phyloP scores from a whole-genome alignment of 2,113 vertebrate species.

The Arothron firmamentum region DNA sequence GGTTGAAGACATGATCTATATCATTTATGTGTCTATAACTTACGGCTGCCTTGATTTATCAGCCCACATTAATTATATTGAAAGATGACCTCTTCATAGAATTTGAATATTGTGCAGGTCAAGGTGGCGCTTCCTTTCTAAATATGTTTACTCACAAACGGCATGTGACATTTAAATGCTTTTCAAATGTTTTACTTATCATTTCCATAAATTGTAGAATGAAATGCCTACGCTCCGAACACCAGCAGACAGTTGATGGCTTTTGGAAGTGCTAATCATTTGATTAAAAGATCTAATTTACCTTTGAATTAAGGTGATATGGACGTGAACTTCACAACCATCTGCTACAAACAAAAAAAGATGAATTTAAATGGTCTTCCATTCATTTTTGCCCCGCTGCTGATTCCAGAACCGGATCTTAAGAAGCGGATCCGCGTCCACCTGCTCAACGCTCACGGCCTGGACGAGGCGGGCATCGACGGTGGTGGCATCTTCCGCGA shows the following conservation, averaged over 20 bases:
- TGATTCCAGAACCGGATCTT: conserved; percentile 84
- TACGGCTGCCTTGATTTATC: conserved; percentile 70
- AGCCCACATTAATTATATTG: conserved; percentile 64
- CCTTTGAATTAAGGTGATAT: neutral
- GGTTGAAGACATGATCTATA: conserved; percentile 67
- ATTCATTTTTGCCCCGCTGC: neutral
- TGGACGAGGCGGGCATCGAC: conserved; percentile 97
- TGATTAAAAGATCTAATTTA: neutral
- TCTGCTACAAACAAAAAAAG: neutral
- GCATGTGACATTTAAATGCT: neutral
- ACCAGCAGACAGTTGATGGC: too few relatives aligned
- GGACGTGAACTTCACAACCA: too few relatives aligned
- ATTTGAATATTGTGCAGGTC: conserved; percentile 63
- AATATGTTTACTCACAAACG: conserved; percentile 26
- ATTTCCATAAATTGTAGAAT: too few relatives aligned
- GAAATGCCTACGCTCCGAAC: too few relatives aligned
- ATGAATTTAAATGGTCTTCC: neutral
- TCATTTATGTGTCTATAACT: conserved; percentile 70
- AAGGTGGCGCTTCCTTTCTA: conserved; percentile 31
- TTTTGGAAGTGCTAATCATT: too few relatives aligned
- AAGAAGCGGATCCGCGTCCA: conserved; percentile 95
- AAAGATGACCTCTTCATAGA: conserved; percentile 65
- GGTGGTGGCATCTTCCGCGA: conserved; percentile 97
- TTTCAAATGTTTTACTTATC: too few relatives aligned
- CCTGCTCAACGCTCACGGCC: conserved; percentile 91